Evolutionary conservation across 2,888 invertebrate species (phyloP).

Genomic region (Abrostola triplasia): DNA sequence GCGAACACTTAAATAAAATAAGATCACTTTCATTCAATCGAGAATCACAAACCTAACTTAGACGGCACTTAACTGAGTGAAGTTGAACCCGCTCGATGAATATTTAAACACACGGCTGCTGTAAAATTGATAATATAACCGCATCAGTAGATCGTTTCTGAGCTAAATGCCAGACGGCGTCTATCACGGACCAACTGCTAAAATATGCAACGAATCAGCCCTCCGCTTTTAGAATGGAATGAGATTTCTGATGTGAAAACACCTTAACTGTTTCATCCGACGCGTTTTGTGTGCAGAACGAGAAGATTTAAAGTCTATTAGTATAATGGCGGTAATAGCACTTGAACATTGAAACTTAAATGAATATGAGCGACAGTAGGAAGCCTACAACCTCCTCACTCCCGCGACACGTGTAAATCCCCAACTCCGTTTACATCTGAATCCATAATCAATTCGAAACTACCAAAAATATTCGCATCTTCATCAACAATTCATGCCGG

Average conservation of each 20-base stretch:
- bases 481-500: conserved; percentile 9
- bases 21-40: conserved; percentile 7
- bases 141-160: conserved; percentile 43
- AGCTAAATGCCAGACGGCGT: conserved; percentile 30
- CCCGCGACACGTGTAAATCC: neutral
- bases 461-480: neutral
- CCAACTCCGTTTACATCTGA: no score
- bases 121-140: conserved; percentile 50
- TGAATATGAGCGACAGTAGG: no score
- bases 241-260: conserved; percentile 22
- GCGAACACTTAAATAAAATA: neutral
- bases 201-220: conserved; percentile 48
- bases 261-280: conserved; percentile 7
- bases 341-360: no score
- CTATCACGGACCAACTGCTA: conserved; percentile 27
- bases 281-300: neutral
- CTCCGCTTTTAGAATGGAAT: conserved; percentile 17
- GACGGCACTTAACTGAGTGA: conserved; percentile 26
- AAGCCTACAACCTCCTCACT: no score
- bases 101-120: conserved; percentile 45
- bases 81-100: conserved; percentile 36
- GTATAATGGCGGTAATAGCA: neutral
- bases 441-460: neutral
- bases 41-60: conserved; percentile 24
- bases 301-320: neutral